A percentile compares a stretch with the other conserved stretches of the same genome.
These are phyloP conservation scores for Gephyroberyx darwinii DNA, from an alignment of 2,797 vertebrate species.

Conservation along the genomic window DNA sequence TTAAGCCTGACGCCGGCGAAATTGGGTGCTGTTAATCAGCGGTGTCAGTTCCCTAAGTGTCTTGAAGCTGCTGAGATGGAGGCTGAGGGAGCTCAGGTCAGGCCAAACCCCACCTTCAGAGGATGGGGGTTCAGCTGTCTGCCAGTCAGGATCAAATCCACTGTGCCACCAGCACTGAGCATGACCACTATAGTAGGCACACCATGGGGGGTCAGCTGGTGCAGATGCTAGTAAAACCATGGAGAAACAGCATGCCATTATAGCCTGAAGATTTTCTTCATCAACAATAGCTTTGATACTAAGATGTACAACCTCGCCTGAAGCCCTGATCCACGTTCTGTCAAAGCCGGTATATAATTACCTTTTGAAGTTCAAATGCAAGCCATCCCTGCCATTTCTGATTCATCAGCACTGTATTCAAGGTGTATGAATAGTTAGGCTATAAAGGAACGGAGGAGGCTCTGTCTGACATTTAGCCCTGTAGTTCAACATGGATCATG, in stretches of 20 bases:
- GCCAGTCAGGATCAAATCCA: conserved; percentile 52
- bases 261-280: too few species aligned
- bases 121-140: conserved; percentile 38
- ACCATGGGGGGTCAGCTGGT: too few species aligned
- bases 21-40: conserved; percentile 52
- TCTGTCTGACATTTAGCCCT: neutral
- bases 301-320: too few species aligned
- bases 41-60: conserved; percentile 29
- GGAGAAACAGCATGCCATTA: too few species aligned
- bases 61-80: conserved; percentile 21
- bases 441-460: neutral
- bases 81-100: conserved; percentile 16
- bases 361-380: neutral
- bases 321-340: conserved; percentile 2
- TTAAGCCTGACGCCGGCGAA: conserved; percentile 45
- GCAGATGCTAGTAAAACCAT: too few species aligned
- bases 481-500: neutral
- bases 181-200: neutral
- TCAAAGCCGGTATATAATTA: conserved; percentile 18
- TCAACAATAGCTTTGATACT: too few species aligned
- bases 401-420: conserved; percentile 36
- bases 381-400: neutral
- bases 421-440: neutral
- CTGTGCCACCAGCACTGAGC: neutral
- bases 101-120: neutral